Base-by-base conservation (phyloP, 2,113 vertebrate genomes). In the Archilochus colubris region DNA sequence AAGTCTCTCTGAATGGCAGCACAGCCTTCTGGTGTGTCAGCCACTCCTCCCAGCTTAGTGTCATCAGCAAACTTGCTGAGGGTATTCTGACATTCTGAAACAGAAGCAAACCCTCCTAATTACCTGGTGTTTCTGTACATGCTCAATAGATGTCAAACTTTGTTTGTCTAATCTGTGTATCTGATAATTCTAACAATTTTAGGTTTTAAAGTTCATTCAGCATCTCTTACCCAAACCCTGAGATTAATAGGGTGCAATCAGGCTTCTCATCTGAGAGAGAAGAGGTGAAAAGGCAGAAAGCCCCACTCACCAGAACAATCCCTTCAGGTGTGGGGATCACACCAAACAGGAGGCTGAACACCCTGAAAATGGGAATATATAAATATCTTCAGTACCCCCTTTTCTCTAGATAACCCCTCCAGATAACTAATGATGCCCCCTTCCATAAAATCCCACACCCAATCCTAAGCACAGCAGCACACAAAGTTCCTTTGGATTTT, bases 381-480 rank as follows among this genome's bases (percentile, higher is more conserved):
- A 40, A 62, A 55, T 18, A 31, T 5, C 51, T 40, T 14, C 50
- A 57, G 36, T 18, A 53, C 11, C 31, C 43, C 9, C 22, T 64
- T 69, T 31, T 36, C 25, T 57, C 28, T 40, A 40, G 24, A 24
- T 17, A 83, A 38, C 28, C 22, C 0, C 67, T 33, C 6, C 8
- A 24, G 10, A 0, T 8, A 7, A 5, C 18, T 53, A 36, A 24
- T 2, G 24, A 28, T 4, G 62, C 15, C 15, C 50, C 30, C 1
- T 0, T 36, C 66, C 76, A 72, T 46, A 33, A 57, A 87, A 63
- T 6, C 61, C 27, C 0, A 0, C 8, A 6, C 30, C 17, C 0
- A 0, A 44, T 43, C 44, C 6, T 0, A 46, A 1, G 3, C 14
- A 8, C 16, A 44, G 28, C 61, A 17, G 7, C 15, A 27, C 19